phyloP scores from a whole-genome alignment of 2,113 vertebrate genomes.

The Eleginops maclovinus region DNA sequence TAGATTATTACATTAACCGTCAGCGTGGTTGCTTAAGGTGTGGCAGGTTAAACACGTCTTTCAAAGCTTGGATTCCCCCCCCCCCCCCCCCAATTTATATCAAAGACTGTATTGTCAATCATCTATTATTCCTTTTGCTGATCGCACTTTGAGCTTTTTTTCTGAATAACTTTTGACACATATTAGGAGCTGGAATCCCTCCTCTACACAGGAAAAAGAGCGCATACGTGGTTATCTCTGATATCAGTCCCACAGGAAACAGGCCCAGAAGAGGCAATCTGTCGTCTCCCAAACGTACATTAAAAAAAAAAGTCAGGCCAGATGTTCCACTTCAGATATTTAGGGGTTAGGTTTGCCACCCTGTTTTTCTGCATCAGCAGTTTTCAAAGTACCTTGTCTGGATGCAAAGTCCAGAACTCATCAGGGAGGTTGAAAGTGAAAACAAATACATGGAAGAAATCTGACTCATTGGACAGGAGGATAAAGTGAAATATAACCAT shows the following conservation, averaged over 20 bases:
- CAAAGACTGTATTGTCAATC: neutral
- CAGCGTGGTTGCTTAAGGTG: neutral
- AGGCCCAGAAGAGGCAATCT: conserved; percentile 5
- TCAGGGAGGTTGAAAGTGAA: conserved; percentile 6
- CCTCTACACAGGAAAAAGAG: conserved; percentile 56
- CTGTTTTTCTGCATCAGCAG: conserved; percentile 32
- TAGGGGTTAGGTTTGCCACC: conserved; percentile 15
- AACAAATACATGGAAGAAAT: neutral
- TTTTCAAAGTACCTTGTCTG: conserved; percentile 30
- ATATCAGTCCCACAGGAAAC: conserved; percentile 65
- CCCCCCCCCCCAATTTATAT: neutral
- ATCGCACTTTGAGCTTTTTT: conserved; percentile 3
- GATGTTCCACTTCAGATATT: conserved; percentile 19
- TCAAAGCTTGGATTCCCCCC: rapidly evolving
- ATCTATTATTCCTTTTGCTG: neutral
- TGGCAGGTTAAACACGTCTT: neutral
- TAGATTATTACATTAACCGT: neutral
- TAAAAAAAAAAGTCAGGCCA: neutral
- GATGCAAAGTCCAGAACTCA: conserved; percentile 53
- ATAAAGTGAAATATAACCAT: neutral
- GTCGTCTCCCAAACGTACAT: conserved; percentile 17
- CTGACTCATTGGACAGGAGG: neutral
- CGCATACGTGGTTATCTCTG: conserved; percentile 47
- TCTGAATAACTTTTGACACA: conserved; percentile 3
- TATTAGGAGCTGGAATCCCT: neutral